Conservation (phyloP, 2,797 vertebrate genomes). For the Sparus aurata region DNA sequence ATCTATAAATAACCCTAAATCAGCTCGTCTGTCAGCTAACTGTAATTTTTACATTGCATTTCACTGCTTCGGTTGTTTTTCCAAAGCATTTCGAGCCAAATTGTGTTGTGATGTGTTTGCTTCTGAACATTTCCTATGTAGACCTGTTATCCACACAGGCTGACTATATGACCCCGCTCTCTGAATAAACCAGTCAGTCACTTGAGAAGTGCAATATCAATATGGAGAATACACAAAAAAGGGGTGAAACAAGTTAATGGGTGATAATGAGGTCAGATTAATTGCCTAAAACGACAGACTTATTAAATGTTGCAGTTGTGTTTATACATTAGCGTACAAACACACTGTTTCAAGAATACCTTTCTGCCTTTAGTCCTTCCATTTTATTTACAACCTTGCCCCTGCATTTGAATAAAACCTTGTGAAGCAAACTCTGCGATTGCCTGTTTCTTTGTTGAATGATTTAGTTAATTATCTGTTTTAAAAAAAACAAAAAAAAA, state of each 20-base stretch:
- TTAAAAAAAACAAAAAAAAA: background rate
- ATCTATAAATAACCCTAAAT: slow-evolving; percentile 38
- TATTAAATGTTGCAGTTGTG: slow-evolving; percentile 83
- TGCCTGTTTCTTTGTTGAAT: slow-evolving; percentile 42
- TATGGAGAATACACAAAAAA: slow-evolving; percentile 77
- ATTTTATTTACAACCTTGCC: slow-evolving; percentile 73
- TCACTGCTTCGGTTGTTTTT: slow-evolving; percentile 32
- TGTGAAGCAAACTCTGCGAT: slow-evolving; percentile 80
- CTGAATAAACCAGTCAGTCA: slow-evolving; percentile 64
- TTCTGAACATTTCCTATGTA: slow-evolving; percentile 35
- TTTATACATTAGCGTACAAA: slow-evolving; percentile 78
- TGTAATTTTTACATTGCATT: slow-evolving; percentile 39
- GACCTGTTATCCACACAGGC: slow-evolving; percentile 28
- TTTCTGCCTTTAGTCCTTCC: slow-evolving; percentile 82
- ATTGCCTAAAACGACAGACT: slow-evolving; percentile 84
- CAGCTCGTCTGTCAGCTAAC: slow-evolving; percentile 36
- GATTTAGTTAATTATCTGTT: slow-evolving; percentile 15
- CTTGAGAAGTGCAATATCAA: slow-evolving; percentile 89
- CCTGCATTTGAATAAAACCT: slow-evolving; percentile 85
- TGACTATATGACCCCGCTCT: slow-evolving; percentile 51
- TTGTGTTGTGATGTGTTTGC: slow-evolving; percentile 41
- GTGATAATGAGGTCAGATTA: slow-evolving; percentile 53
- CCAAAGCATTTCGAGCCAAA: slow-evolving; percentile 64
- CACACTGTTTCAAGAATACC: slow-evolving; percentile 83
- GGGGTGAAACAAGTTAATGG: slow-evolving; percentile 75